Evolutionary conservation across 2,888 invertebrate species (phyloP).

Genomic region (Apamea epomidion): DNA sequence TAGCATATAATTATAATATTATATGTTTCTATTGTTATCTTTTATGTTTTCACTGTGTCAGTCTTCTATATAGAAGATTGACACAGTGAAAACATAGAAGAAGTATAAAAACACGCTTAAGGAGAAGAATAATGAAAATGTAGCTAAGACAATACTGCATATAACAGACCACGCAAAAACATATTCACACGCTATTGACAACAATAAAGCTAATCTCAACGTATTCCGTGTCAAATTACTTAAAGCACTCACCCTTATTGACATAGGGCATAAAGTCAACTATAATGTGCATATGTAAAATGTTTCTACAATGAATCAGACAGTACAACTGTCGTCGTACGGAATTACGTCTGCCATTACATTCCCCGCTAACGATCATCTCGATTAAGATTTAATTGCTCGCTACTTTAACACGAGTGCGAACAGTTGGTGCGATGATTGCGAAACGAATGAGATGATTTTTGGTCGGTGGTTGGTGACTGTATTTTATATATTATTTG

Average conservation of each 20-base stretch:
- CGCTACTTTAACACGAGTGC: conserved; percentile 68
- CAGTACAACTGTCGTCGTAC: conserved; percentile 10
- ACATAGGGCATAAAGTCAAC: conserved; percentile 58
- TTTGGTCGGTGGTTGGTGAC: conserved; percentile 31
- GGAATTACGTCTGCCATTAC: conserved; percentile 55
- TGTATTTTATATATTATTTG: conserved; percentile 26
- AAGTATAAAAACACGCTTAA: neutral
- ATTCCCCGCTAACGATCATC: conserved; percentile 59
- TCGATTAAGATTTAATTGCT: conserved; percentile 78
- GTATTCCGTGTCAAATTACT: conserved; percentile 20
- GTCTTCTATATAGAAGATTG: neutral
- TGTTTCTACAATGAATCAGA: conserved; percentile 64
- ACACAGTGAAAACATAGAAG: rapidly evolving
- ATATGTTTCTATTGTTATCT: too few species aligned
- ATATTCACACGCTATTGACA: conserved; percentile 31
- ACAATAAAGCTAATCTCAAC: conserved; percentile 9
- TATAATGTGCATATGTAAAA: conserved; percentile 67
- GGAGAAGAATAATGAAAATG: neutral
- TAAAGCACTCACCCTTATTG: conserved; percentile 44
- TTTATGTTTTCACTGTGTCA: too few species aligned
- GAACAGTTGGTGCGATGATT: conserved; percentile 61
- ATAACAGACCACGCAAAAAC: conserved; percentile 10
- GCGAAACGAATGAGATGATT: conserved; percentile 61
- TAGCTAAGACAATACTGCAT: neutral
- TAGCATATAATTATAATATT: too few species aligned